Evolutionary conservation across 2,797 vertebrate species (phyloP).

Genomic region (Alosa sapidissima): DNA sequence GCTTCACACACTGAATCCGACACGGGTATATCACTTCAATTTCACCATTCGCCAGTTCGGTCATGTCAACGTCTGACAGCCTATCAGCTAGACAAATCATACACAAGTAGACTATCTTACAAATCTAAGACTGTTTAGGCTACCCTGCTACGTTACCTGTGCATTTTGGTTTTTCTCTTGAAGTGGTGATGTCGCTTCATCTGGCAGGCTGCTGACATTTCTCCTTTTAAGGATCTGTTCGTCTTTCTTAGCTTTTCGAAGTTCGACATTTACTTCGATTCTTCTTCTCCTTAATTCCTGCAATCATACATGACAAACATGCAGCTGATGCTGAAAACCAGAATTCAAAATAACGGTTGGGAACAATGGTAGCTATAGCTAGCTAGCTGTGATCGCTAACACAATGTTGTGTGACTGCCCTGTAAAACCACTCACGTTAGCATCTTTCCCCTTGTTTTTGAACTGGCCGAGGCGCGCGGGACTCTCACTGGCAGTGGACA

Average conservation of each 20-base stretch:
- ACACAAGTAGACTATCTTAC: background rate
- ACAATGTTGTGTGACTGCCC: background rate
- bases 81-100: background rate
- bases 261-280: conserved; percentile 87
- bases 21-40: background rate
- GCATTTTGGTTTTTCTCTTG: conserved; percentile 76
- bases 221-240: conserved; percentile 91
- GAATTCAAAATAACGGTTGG: background rate
- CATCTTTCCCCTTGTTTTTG: conserved; percentile 93
- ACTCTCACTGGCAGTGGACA: conserved; percentile 79
- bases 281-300: conserved; percentile 86
- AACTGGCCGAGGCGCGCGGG: conserved; percentile 82
- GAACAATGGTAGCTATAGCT: background rate
- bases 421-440: conserved; percentile 70
- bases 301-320: background rate
- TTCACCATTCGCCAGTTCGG: background rate
- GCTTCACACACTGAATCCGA: too few species aligned
- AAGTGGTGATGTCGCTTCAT: conserved; percentile 78
- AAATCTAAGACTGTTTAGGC: background rate
- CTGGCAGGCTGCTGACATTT: conserved; percentile 77
- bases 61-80: background rate
- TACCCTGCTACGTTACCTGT: conserved; percentile 68
- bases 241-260: conserved; percentile 92
- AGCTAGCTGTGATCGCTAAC: background rate
- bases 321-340: background rate